phyloP scores from a whole-genome alignment of 1,140 invertebrate species.

The Drosophila erecta region DNA sequence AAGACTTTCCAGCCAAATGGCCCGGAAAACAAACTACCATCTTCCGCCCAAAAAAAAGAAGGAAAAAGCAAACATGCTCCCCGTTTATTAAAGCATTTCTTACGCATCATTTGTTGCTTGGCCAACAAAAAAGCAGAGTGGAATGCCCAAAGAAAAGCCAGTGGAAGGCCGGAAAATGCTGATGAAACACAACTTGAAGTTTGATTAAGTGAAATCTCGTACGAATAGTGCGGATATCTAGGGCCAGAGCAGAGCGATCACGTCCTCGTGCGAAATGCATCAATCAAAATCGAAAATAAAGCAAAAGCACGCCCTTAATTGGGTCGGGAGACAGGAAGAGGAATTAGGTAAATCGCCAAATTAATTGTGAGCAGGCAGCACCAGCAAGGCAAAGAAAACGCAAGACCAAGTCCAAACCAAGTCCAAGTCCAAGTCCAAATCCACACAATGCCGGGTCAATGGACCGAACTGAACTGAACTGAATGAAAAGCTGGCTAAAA shows the following conservation, averaged over 20 bases:
- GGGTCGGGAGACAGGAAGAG: conserved; percentile 26
- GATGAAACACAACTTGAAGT: conserved; percentile 63
- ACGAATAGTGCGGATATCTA: conserved; percentile 25
- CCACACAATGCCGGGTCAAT: conserved; percentile 31
- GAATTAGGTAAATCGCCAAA: conserved; percentile 69
- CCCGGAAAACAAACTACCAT: conserved; percentile 24
- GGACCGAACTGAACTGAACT: conserved; percentile 24
- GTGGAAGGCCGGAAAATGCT: conserved; percentile 25
- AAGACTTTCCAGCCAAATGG: conserved; percentile 30
- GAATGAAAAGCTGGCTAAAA: conserved; percentile 16
- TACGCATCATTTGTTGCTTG: conserved; percentile 77
- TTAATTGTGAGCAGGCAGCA: conserved; percentile 52
- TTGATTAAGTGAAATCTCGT: conserved; percentile 57
- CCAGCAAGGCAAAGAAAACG: neutral
- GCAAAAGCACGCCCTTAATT: neutral
- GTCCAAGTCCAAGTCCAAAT: conserved; percentile 10
- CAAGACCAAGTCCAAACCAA: neutral
- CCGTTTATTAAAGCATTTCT: conserved; percentile 78
- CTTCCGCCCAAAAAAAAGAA: neutral
- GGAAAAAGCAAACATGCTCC: conserved; percentile 19
- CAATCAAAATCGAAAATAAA: conserved; percentile 38
- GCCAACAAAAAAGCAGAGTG: conserved; percentile 16
- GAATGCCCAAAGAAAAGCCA: conserved; percentile 36
- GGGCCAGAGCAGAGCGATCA: conserved; percentile 25
- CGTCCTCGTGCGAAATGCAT: conserved; percentile 24